These are phyloP conservation scores for Hypomesus transpacificus DNA, from an alignment of 2,113 vertebrate genomes.

Conservation along the genomic window DNA sequence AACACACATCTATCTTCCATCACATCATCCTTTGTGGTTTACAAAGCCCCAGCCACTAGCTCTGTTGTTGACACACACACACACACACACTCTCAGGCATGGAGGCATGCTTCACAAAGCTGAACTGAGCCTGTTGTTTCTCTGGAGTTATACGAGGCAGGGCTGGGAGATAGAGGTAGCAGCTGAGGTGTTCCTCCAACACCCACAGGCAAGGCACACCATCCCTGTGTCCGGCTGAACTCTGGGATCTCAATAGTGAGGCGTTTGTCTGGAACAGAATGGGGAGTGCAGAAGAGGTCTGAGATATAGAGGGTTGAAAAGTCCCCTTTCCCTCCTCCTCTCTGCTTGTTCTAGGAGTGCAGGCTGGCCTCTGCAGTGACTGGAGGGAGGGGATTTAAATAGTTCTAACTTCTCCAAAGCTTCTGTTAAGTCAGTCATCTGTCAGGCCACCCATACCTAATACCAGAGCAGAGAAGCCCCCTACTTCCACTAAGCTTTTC, in stretches of 20 bases:
- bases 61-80: constrained; percentile 3
- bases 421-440: constrained; percentile 1
- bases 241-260: too few relatives aligned
- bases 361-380: too few relatives aligned
- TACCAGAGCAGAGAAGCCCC: not conserved
- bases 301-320: not conserved
- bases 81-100: constrained; percentile 4
- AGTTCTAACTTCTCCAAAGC: not conserved
- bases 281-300: not conserved
- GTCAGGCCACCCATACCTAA: constrained; percentile 16
- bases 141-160: constrained; percentile 38
- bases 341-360: too few relatives aligned
- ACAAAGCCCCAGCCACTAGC: not conserved
- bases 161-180: constrained; percentile 23
- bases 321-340: not conserved
- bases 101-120: constrained; percentile 10
- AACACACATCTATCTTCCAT: not conserved
- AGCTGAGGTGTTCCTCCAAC: not conserved
- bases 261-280: too few relatives aligned
- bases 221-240: too few relatives aligned
- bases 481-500: too few relatives aligned
- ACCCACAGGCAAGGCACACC: too few relatives aligned
- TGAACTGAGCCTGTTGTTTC: constrained; percentile 26
- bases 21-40: constrained; percentile 1
- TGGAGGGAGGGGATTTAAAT: too few relatives aligned